Percentiles rank a stretch among this genome's conserved stretches.
Conservation (phyloP, 2,888 invertebrate species). For the Apoderus coryli region DNA sequence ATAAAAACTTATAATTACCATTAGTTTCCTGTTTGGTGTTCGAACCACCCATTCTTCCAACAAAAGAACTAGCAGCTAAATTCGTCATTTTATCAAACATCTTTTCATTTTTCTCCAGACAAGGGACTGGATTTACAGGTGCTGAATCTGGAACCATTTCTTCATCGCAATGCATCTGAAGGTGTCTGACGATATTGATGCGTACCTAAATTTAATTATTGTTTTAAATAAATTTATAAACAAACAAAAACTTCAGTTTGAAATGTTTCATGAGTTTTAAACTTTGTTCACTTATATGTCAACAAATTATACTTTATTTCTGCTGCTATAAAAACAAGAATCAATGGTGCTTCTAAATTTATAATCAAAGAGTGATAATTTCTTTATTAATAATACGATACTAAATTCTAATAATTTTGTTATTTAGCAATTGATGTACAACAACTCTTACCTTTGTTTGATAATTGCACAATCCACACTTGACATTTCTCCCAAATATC, state of each 20-base stretch:
- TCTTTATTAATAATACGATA: too few species aligned
- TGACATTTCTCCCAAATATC: conserved; percentile 40
- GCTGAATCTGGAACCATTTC: conserved; percentile 47
- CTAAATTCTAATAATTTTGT: too few species aligned
- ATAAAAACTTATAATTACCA: conserved; percentile 14
- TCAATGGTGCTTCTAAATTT: too few species aligned
- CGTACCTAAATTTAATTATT: conserved; percentile 25
- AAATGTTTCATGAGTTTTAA: too few species aligned
- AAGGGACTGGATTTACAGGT: conserved; percentile 72
- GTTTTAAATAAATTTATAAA: too few species aligned
- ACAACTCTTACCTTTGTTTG: conserved; percentile 38
- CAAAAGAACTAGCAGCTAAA: conserved; percentile 52
- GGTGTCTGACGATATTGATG: conserved; percentile 54
- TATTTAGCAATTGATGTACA: too few species aligned
- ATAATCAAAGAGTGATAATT: too few species aligned
- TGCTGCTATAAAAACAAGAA: too few species aligned
- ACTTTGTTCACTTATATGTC: too few species aligned
- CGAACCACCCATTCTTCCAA: conserved; percentile 31
- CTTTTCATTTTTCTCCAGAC: conserved; percentile 57
- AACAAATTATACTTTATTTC: too few species aligned
- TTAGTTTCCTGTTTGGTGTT: conserved; percentile 16
- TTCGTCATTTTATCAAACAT: conserved; percentile 81
- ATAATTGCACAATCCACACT: conserved; percentile 45
- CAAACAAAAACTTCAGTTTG: too few species aligned
- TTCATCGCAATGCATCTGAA: conserved; percentile 48